These are phyloP conservation scores for Myocastor coypus DNA, from an alignment of 2,113 vertebrate genomes.

Conservation along the genomic window DNA sequence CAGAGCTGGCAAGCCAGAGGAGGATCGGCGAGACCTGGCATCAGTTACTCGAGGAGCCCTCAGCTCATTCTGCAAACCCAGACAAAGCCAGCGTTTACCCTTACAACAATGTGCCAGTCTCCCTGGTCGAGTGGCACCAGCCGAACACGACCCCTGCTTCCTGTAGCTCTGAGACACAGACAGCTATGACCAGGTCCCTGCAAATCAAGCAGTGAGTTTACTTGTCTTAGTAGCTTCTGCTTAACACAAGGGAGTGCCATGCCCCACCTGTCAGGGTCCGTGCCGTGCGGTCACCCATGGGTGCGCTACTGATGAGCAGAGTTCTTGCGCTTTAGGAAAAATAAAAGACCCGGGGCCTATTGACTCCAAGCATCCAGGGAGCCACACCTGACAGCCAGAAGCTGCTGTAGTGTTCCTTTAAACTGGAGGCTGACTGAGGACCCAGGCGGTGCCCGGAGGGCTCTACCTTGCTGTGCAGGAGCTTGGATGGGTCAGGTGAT, in stretches of 20 bases:
- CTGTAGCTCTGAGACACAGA: slow-evolving; percentile 76
- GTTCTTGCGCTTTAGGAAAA: slow-evolving; percentile 59
- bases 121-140: slow-evolving; percentile 59
- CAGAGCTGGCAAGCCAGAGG: not conserved
- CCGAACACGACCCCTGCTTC: slow-evolving; percentile 63
- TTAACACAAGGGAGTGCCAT: slow-evolving; percentile 84
- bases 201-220: slow-evolving; percentile 84
- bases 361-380: not conserved
- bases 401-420: not conserved
- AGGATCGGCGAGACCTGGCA: not conserved
- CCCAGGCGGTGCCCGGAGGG: not conserved
- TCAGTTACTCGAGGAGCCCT: not conserved
- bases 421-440: no score
- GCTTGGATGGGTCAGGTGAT: not conserved
- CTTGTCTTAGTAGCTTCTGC: slow-evolving; percentile 86
- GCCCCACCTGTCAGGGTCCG: slow-evolving; percentile 80
- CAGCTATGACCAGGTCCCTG: slow-evolving; percentile 77
- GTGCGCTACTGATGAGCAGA: slow-evolving; percentile 47
- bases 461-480: not conserved
- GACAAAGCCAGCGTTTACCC: slow-evolving; percentile 53
- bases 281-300: slow-evolving; percentile 31
- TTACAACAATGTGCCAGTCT: slow-evolving; percentile 62
- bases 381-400: not conserved
- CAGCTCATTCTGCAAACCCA: not conserved
- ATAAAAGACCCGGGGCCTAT: not conserved